Evolutionary conservation across 2,113 vertebrate species (phyloP).

Genomic region (Charina bottae): DNA sequence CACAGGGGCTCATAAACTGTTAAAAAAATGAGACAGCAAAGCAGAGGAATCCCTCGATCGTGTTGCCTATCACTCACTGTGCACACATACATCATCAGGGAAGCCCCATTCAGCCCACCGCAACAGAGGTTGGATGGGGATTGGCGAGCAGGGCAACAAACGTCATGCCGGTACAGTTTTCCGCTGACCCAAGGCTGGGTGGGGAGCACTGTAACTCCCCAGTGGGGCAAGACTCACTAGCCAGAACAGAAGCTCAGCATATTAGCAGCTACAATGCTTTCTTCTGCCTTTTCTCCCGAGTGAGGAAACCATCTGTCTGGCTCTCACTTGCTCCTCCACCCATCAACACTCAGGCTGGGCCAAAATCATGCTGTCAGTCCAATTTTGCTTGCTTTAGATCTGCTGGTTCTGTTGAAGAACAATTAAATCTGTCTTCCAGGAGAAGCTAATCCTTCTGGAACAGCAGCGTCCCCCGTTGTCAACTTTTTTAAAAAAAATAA

Average conservation of each 20-base stretch:
- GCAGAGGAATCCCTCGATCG: too few species aligned
- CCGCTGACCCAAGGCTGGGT: too few species aligned
- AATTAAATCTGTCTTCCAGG: neutral
- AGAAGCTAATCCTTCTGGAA: neutral
- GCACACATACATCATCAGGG: too few species aligned
- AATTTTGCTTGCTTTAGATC: conserved; percentile 8
- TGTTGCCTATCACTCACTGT: too few species aligned
- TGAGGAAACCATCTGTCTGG: neutral
- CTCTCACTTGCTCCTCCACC: neutral
- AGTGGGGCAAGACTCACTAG: neutral
- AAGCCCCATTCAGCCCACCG: too few species aligned
- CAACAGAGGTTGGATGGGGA: too few species aligned
- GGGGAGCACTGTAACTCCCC: too few species aligned
- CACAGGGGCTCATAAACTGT: too few species aligned
- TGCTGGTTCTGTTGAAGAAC: neutral
- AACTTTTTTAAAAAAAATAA: neutral
- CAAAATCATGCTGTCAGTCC: neutral
- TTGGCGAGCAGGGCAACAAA: too few species aligned
- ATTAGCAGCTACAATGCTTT: neutral
- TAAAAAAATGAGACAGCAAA: too few species aligned
- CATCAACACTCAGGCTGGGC: neutral
- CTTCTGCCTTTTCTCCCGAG: neutral
- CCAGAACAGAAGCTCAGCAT: conserved; percentile 14
- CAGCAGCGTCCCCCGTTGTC: neutral
- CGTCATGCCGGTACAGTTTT: too few species aligned